Conservation (phyloP, 2,113 vertebrate genomes). For the Porphyrio hochstetteri region DNA sequence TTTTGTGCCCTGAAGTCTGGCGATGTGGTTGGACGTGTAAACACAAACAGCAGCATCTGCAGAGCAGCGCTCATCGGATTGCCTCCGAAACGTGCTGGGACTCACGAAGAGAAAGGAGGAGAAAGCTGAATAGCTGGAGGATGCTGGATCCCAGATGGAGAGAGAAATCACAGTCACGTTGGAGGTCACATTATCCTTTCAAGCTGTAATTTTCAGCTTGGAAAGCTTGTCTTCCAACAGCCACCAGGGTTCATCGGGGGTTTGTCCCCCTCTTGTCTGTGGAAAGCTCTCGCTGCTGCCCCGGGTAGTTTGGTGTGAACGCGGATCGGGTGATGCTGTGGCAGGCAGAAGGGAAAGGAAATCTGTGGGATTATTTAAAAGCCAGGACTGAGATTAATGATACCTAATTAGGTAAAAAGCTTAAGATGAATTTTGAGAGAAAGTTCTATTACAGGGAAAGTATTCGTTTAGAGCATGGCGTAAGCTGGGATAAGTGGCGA, state of each 20-base stretch:
- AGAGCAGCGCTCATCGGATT: background rate
- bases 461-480: fast-evolving
- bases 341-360: background rate
- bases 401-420: background rate
- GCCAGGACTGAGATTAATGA: background rate
- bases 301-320: background rate
- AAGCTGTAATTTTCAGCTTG: background rate
- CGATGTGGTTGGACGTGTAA: fast-evolving
- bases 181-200: background rate
- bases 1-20: fast-evolving
- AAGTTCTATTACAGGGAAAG: background rate
- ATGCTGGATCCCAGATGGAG: background rate
- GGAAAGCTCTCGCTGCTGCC: background rate
- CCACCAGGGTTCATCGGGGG: fast-evolving
- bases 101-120: background rate
- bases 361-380: background rate
- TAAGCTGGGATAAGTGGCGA: background rate
- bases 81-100: fast-evolving
- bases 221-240: background rate
- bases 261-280: background rate
- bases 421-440: background rate
- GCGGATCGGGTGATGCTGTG: background rate
- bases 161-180: background rate
- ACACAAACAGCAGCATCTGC: fast-evolving
- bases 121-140: background rate